Conservation (phyloP, 2,888 invertebrate species). For the Troilus luridus region DNA sequence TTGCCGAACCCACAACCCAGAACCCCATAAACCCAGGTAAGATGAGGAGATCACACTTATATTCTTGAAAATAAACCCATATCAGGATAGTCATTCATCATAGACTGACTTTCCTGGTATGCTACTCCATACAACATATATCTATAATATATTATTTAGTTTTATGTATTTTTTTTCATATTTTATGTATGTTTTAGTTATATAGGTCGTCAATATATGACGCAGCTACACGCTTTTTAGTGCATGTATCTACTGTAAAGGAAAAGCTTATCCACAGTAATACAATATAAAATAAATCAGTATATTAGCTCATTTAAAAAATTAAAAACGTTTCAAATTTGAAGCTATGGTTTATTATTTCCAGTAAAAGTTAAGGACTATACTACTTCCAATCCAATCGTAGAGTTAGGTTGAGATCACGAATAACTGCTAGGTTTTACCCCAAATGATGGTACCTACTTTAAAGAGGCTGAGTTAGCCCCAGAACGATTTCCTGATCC, state of each 20-base stretch:
- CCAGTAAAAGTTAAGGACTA: no score
- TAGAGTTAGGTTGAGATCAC: no score
- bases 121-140: background rate
- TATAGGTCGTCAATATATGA: conserved; percentile 13
- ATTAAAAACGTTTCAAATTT: no score
- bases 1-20: conserved; percentile 30
- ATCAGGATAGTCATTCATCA: background rate
- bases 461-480: no score
- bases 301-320: background rate
- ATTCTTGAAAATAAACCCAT: conserved; percentile 4
- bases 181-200: background rate
- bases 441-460: no score
- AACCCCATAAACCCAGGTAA: conserved; percentile 29
- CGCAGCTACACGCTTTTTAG: conserved; percentile 39
- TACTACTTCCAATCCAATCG: no score
- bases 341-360: no score
- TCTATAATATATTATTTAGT: background rate
- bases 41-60: conserved; percentile 57
- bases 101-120: conserved; percentile 32
- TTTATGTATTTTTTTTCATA: background rate
- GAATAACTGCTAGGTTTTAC: no score
- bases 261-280: conserved; percentile 15
- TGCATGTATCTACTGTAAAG: background rate
- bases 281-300: background rate
- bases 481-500: no score